phyloP scores from a whole-genome alignment of 2,113 vertebrate genomes.

The Mystacornis crossleyi region DNA sequence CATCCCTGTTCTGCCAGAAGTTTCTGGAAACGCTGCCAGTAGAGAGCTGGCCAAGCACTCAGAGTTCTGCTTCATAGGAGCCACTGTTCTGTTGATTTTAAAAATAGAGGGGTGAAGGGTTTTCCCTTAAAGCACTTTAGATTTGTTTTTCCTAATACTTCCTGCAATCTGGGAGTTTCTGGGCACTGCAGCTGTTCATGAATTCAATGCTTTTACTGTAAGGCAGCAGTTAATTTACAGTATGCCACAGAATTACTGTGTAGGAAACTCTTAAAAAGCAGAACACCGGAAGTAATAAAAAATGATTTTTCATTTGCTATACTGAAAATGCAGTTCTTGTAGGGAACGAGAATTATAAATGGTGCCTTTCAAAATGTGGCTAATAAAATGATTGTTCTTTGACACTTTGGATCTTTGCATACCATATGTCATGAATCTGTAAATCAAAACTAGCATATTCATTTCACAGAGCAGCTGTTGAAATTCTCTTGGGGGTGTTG shows the following conservation, averaged over 20 bases:
- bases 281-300: not conserved
- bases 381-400: not conserved
- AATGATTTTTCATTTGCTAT: not conserved
- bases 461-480: not conserved
- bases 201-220: slow-evolving; percentile 15
- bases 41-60: not conserved
- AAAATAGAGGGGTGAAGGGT: not conserved
- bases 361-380: not conserved
- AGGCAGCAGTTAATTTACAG: not conserved
- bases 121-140: not conserved
- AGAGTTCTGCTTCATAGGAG: not conserved
- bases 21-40: not conserved
- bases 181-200: slow-evolving; percentile 1
- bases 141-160: slow-evolving; percentile 8
- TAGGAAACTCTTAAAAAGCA: not conserved
- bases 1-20: not conserved
- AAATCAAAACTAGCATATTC: not conserved
- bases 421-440: not conserved
- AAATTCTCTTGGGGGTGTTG: not conserved
- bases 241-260: not conserved
- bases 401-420: not conserved
- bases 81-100: not conserved
- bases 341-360: not conserved
- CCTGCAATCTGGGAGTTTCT: not conserved
- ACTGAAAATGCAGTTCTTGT: not conserved